Evolutionary conservation across 2,888 invertebrate species (phyloP), one percentile per base, ranked within the genome.

Genomic region (Diarsia dahlii): DNA sequence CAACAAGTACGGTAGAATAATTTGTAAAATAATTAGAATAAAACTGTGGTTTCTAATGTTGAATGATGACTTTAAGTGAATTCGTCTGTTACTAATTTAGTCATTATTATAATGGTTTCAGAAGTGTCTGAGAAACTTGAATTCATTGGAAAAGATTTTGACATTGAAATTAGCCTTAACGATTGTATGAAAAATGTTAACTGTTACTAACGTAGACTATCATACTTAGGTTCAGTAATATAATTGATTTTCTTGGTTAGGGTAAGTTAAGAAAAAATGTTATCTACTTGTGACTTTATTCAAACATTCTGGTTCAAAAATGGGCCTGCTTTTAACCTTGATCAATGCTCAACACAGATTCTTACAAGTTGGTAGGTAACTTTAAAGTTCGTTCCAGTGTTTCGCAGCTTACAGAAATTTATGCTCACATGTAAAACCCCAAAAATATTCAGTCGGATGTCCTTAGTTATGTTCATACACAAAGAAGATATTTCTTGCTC

Each of bases 391-490:
- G 39, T 65, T 76, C 68, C 23, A 20, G n/a, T n/a, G 18, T 64
- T 65, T 63, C 48, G 18, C 45, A 6, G 66, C 72, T 74, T 58
- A 72, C 58, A 60, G 64, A 80, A 76, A 80, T 84, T 67, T 48
- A 66, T 66, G 64, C 63, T 34, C 63, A 66, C 56, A 68, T 67
- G 64, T 66, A 50, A 82, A 80, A 13, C 18, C 34, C 15, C 46
- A n/a, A 80, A 75, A 80, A 86, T 82, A 84, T 80, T 84, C 67
- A 86, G 71, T 73, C 52, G 23, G 12, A 86, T 66, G 65, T 78
- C 74, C 78, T 66, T 45, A 65, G 69, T 65, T 68, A 54, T 69
- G 66, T 71, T 72, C 52, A 60, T 46, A 63, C 52, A 84, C 82
- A 81, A 84, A 86, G 70, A 48, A 84, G 56, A 79, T 77, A 84